Evolutionary conservation across 2,888 invertebrate genomes (phyloP).

Genomic region (Cheilosia impressa): DNA sequence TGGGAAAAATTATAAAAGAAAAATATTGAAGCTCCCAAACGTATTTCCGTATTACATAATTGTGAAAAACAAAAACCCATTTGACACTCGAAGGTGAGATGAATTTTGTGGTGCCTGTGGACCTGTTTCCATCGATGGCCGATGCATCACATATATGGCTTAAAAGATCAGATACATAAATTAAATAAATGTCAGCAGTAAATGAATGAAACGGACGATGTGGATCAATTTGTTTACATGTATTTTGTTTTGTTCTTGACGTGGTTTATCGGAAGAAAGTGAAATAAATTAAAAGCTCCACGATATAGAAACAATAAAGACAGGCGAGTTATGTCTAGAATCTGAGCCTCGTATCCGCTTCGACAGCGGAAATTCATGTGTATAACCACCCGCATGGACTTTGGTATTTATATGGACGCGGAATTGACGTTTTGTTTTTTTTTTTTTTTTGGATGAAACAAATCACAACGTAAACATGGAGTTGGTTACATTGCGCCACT

Average conservation of each 20-base stretch:
- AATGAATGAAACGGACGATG: conserved; percentile 46
- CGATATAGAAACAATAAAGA: neutral
- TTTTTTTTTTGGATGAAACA: too few relatives aligned
- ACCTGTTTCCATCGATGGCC: conserved; percentile 28
- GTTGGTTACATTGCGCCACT: neutral
- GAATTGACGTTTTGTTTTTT: neutral
- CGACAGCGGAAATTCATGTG: neutral
- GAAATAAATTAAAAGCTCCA: neutral
- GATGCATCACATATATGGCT: conserved; percentile 48
- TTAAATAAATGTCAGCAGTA: conserved; percentile 61
- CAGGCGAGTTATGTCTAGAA: neutral
- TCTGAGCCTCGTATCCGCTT: neutral
- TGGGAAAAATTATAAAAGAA: neutral
- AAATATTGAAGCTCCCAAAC: neutral
- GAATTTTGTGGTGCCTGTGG: neutral
- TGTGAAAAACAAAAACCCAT: neutral
- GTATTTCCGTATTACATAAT: neutral
- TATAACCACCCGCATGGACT: neutral
- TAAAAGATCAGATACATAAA: conserved; percentile 55
- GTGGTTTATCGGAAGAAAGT: conserved; percentile 3
- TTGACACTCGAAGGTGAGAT: conserved; percentile 2
- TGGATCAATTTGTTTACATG: conserved; percentile 54
- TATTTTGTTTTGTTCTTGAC: conserved; percentile 16
- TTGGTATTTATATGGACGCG: neutral
- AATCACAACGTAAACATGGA: neutral